A percentile compares a stretch with the other conserved stretches of the same genome.
Conservation (phyloP, 2,888 invertebrate species). For the Rhagium mordax region DNA sequence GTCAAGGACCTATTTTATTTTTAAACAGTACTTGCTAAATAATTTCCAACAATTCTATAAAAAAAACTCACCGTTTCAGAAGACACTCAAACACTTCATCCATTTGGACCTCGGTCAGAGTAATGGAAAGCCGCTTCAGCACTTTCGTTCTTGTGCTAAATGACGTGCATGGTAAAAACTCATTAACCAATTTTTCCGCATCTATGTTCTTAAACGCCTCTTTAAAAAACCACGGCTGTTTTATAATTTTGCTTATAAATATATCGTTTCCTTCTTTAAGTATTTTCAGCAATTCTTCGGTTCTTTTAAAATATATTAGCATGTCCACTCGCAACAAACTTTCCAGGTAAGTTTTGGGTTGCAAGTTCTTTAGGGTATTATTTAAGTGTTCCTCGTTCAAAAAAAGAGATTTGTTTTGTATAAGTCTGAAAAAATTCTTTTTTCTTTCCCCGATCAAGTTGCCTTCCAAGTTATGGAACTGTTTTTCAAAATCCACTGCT, state of each 20-base stretch:
- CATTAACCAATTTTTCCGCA: constrained; percentile 44
- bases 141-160: constrained; percentile 49
- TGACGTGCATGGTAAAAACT: constrained; percentile 47
- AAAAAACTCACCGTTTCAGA: constrained; percentile 41
- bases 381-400: constrained; percentile 10
- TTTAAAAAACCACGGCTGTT: constrained; percentile 51
- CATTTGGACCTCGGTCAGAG: constrained; percentile 37
- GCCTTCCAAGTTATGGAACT: constrained; percentile 45
- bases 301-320: constrained; percentile 47
- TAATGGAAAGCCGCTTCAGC: constrained; percentile 45
- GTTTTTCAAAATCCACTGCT: constrained; percentile 32
- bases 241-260: constrained; percentile 46
- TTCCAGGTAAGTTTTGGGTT: constrained; percentile 51
- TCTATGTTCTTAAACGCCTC: constrained; percentile 38
- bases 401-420: constrained; percentile 28
- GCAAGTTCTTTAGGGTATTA: constrained; percentile 15
- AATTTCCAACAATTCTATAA: no score
- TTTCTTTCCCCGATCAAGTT: constrained; percentile 40
- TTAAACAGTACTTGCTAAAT: no score
- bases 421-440: constrained; percentile 43
- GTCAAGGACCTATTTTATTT: no score
- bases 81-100: constrained; percentile 48
- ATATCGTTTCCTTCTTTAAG: constrained; percentile 45
- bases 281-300: constrained; percentile 41
- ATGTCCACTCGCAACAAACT: constrained; percentile 49